Percentiles rank a stretch among this genome's conserved stretches.
Conservation (phyloP, 2,888 invertebrate species). For the Hydropsyche betteni region DNA sequence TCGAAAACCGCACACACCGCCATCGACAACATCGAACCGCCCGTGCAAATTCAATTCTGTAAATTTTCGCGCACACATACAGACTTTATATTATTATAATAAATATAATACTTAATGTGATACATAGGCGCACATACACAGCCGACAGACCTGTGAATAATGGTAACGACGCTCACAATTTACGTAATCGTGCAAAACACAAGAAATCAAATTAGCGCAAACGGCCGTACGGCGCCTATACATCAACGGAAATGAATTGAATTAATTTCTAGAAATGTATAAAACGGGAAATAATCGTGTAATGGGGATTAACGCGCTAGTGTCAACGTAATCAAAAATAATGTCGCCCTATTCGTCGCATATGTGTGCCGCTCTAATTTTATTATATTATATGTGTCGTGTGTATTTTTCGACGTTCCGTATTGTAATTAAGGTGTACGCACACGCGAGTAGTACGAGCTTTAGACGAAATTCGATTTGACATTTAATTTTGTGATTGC, state of each 20-base stretch:
- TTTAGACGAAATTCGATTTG: too few relatives aligned
- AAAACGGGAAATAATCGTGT: slow-evolving; percentile 27
- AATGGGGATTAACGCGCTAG: slow-evolving; percentile 27
- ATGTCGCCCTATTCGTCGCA: slow-evolving; percentile 11
- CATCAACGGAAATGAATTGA: slow-evolving; percentile 29
- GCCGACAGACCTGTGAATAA: slow-evolving; percentile 11
- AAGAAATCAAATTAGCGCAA: slow-evolving; percentile 35
- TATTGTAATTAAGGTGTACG: too few relatives aligned
- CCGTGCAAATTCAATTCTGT: too few relatives aligned
- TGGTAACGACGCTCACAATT: slow-evolving; percentile 24
- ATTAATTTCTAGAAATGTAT: slow-evolving; percentile 35
- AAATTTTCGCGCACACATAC: not conserved
- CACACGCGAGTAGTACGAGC: too few relatives aligned
- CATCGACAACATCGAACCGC: too few relatives aligned
- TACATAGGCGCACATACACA: slow-evolving; percentile 1
- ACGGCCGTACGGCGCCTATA: slow-evolving; percentile 27
- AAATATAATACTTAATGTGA: not conserved
- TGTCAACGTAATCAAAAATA: slow-evolving; percentile 29
- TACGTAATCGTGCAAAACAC: slow-evolving; percentile 36
- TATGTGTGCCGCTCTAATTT: not conserved
- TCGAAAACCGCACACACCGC: too few relatives aligned
- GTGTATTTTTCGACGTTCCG: too few relatives aligned
- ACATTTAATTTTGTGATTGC: too few relatives aligned
- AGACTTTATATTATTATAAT: not conserved
- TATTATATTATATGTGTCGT: not conserved